Evolutionary conservation across 1,140 invertebrate genomes (phyloP).

Genomic region (Scaptomyza montana): DNA sequence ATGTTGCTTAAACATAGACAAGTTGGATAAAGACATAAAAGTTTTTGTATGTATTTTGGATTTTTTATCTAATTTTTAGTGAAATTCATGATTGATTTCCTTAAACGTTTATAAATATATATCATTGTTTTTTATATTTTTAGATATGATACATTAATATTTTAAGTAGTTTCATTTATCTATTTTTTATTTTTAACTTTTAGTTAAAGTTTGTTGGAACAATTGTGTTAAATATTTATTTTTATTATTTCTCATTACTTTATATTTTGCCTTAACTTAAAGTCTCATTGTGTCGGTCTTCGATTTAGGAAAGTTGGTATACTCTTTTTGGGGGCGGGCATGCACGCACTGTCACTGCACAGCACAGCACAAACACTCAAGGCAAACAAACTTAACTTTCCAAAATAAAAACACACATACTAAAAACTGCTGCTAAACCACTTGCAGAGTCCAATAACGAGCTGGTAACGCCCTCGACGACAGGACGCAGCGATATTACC

Average conservation of each 20-base stretch:
- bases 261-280: too few relatives aligned
- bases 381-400: constrained; percentile 5
- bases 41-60: too few relatives aligned
- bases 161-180: too few relatives aligned
- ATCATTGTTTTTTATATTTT: not conserved
- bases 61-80: too few relatives aligned
- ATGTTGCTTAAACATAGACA: not conserved
- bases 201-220: too few relatives aligned
- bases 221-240: too few relatives aligned
- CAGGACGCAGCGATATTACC: constrained; percentile 70
- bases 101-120: too few relatives aligned
- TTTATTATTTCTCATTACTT: too few relatives aligned
- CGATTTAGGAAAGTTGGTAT: not conserved
- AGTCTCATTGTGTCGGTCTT: not conserved
- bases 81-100: too few relatives aligned
- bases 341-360: constrained; percentile 12
- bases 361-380: constrained; percentile 2
- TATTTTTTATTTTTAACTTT: too few relatives aligned
- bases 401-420: not conserved
- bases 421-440: constrained; percentile 60
- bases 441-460: constrained; percentile 75
- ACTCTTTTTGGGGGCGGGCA: constrained; percentile 8
- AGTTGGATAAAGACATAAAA: not conserved
- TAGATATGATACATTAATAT: not conserved
- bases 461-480: constrained; percentile 70